These are phyloP conservation scores for Clarias pachynema DNA, from an alignment of 2,797 vertebrate species.

Conservation along the genomic window DNA sequence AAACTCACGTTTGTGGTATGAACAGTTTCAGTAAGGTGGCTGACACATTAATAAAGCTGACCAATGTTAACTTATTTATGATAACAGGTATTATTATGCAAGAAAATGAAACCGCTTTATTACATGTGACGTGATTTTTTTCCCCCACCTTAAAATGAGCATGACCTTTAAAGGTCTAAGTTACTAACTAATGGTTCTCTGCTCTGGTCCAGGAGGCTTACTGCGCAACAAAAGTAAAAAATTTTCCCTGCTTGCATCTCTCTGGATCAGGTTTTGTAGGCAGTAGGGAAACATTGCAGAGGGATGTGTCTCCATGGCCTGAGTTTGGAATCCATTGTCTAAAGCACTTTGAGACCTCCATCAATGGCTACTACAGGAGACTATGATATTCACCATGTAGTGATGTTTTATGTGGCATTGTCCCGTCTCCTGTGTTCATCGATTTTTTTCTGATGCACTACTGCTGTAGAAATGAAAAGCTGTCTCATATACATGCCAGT, in stretches of 20 bases:
- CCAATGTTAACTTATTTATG: constrained; percentile 37
- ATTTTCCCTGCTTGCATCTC: not conserved
- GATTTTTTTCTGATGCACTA: constrained; percentile 29
- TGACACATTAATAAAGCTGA: constrained; percentile 35
- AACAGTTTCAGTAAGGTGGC: constrained; percentile 43
- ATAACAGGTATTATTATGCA: constrained; percentile 51
- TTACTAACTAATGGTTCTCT: constrained; percentile 5
- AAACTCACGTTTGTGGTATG: constrained; percentile 35
- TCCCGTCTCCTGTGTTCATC: constrained; percentile 31
- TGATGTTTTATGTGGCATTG: constrained; percentile 12
- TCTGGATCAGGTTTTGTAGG: not conserved
- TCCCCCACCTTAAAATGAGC: constrained; percentile 5
- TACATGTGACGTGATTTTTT: not conserved
- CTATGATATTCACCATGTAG: constrained; percentile 14
- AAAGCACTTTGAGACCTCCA: constrained; percentile 40
- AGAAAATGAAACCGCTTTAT: constrained; percentile 29
- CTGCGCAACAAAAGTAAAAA: not conserved
- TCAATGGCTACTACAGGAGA: constrained; percentile 27
- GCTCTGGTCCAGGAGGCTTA: not conserved
- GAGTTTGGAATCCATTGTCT: not conserved
- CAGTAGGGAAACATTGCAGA: not conserved
- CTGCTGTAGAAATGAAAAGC: constrained; percentile 53
- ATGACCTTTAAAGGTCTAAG: constrained; percentile 27
- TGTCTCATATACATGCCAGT: constrained; percentile 48
- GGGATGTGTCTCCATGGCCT: not conserved